A percentile compares a stretch with the other conserved stretches of the same genome.
These are phyloP conservation scores for Scomber colias DNA, from an alignment of 2,113 vertebrate species.

Conservation along the genomic window DNA sequence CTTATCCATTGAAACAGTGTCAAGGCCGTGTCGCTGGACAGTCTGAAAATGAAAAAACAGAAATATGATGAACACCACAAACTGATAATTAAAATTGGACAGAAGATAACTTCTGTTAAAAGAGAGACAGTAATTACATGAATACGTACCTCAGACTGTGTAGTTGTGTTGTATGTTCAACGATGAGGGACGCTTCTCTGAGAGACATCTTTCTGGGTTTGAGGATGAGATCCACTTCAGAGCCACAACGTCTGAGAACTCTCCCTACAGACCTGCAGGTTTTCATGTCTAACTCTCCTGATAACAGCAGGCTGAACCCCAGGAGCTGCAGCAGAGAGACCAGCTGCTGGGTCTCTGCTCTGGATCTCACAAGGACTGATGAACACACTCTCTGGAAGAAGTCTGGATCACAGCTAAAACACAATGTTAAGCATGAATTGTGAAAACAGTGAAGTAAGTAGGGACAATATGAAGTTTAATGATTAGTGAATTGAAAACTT, in stretches of 20 bases:
- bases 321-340: slow-evolving; percentile 33
- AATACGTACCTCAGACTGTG: slow-evolving; percentile 40
- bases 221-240: slow-evolving; percentile 46
- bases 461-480: no score
- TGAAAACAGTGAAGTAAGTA: no score
- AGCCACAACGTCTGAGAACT: slow-evolving; percentile 3
- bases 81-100: not conserved
- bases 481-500: no score
- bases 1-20: slow-evolving; percentile 26
- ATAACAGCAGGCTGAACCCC: not conserved
- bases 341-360: slow-evolving; percentile 34
- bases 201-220: slow-evolving; percentile 30
- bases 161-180: not conserved
- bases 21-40: slow-evolving; percentile 16
- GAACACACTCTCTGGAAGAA: slow-evolving; percentile 46
- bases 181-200: not conserved
- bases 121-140: not conserved
- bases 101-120: not conserved
- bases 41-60: slow-evolving; percentile 17
- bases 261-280: slow-evolving; percentile 32
- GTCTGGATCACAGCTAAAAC: slow-evolving; percentile 30
- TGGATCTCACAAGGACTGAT: slow-evolving; percentile 14
- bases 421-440: no score
- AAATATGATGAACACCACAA: not conserved
- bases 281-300: not conserved